Evolutionary conservation across 2,888 invertebrate genomes (phyloP).

Genomic region (Andrena hattorfiana): DNA sequence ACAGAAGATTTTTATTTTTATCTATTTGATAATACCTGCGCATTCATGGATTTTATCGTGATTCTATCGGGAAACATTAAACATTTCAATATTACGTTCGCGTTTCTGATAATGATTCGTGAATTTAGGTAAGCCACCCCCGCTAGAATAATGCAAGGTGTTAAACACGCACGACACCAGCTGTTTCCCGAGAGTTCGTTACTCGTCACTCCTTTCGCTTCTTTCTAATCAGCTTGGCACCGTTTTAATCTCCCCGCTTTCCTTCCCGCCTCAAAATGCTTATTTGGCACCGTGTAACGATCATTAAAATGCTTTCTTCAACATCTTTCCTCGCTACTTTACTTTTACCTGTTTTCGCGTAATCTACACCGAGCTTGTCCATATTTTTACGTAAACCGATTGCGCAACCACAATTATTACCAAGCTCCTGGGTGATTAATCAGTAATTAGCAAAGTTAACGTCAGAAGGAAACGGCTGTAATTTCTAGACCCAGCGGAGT

Average conservation of each 20-base stretch:
- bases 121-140: not conserved
- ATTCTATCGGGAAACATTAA: not conserved
- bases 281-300: conserved; percentile 61
- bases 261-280: conserved; percentile 64
- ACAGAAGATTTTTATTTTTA: not conserved
- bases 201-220: conserved; percentile 59
- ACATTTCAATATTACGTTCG: not conserved
- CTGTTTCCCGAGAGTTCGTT: conserved; percentile 21
- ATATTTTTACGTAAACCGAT: conserved; percentile 25
- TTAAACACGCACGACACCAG: conserved; percentile 16
- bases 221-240: conserved; percentile 69
- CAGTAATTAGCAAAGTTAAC: not conserved
- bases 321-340: conserved; percentile 18
- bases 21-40: not conserved
- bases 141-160: not conserved
- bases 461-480: not conserved
- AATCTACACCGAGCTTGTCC: conserved; percentile 4
- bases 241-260: conserved; percentile 66
- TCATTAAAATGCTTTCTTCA: conserved; percentile 47
- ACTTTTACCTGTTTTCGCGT: conserved; percentile 27
- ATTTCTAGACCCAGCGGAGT: not conserved
- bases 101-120: conserved; percentile 1
- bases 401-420: conserved; percentile 2
- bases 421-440: conserved; percentile 8
- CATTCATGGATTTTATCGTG: not conserved